Base-by-base conservation (phyloP, 2,113 vertebrate species). In the Orientallactaga bullata region DNA sequence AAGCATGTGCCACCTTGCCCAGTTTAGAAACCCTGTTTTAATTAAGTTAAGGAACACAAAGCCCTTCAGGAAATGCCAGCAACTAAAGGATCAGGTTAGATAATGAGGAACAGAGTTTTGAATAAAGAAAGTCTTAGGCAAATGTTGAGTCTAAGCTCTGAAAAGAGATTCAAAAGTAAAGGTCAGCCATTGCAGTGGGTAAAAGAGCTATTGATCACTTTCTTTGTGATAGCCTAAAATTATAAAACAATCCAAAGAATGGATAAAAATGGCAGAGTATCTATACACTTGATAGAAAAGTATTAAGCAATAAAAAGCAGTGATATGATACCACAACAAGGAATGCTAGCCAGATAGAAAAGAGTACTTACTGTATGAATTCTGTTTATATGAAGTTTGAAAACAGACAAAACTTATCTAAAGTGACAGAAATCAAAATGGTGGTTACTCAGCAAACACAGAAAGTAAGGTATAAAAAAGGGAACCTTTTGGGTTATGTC, bases 301-400 rank as follows among this genome's bases (percentile, higher is more conserved):
- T 61, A 91, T 24, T 60, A 55, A 85, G 35, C 9, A 85, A 93
- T 1, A 78, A 47, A 88, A 84, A 85, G 12, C 15, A 78, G 86
- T 39, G n/a, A 91, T 39, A 87, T 4, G 15, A 82, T 6, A 89
- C 30, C 42, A 93, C 61, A 85, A 88, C 42, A 93, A 20, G 21
- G 80, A 88, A 47, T 61, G 69, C 8, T 85, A 88, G 73, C 26
- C 69, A 92, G 85, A 93, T 28, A 66, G 42, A 77, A 95, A 91
- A 91, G 11, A 88, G 32, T 78, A 60, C 10, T 79, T n/a, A 78
- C 26, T 73, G 3, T 74, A 91, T 82, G 55, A 90, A 76, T 84
- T 93, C 35, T 28, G 80, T 92, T 76, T 91, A 82, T 32, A 85
- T 68, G 60, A 96, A 85, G 17, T 81, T 79, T n/a, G 89, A 95